Conservation (phyloP, 2,888 invertebrate genomes). For the Tipula helvola region DNA sequence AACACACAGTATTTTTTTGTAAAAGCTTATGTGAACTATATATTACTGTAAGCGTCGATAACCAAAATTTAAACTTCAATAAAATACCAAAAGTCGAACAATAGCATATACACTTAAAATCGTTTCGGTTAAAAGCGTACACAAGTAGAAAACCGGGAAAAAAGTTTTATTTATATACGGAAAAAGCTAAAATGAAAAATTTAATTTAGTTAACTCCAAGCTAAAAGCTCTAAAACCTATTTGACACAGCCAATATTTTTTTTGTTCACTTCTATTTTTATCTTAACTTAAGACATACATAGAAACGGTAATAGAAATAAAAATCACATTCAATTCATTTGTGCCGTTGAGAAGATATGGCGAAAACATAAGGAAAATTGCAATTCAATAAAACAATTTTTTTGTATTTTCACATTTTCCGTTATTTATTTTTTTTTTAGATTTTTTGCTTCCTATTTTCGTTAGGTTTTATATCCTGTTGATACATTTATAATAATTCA, state of each 20-base stretch:
- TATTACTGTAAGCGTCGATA: neutral
- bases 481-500: neutral
- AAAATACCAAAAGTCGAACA: neutral
- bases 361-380: neutral
- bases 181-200: neutral
- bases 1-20: no score
- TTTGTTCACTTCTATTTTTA: neutral
- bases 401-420: neutral
- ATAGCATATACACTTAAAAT: neutral
- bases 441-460: neutral
- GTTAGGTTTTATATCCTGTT: neutral
- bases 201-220: neutral
- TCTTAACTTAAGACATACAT: neutral
- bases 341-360: neutral
- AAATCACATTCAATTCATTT: neutral
- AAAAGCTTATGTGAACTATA: neutral
- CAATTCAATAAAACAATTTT: neutral
- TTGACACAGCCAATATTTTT: neutral
- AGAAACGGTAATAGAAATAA: neutral
- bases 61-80: neutral
- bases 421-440: neutral
- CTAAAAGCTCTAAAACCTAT: neutral
- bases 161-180: neutral
- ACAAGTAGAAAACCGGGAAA: neutral
- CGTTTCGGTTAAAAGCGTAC: neutral